Conservation (phyloP, 2,113 vertebrate genomes). For the Limanda limanda region DNA sequence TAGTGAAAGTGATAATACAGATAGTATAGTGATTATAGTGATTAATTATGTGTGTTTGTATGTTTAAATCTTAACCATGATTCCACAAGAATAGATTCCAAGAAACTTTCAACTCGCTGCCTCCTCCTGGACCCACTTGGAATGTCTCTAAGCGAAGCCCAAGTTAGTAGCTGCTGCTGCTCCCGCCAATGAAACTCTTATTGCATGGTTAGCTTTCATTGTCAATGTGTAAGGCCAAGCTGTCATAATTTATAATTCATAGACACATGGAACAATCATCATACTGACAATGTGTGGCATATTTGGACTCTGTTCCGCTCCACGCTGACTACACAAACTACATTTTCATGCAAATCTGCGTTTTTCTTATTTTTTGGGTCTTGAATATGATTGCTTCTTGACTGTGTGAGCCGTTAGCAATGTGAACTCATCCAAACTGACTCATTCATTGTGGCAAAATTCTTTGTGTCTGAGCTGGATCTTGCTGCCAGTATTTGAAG, state of each 20-base stretch:
- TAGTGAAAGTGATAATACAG: too few species aligned
- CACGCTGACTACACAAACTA: slow-evolving; percentile 15
- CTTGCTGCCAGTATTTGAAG: slow-evolving; percentile 73
- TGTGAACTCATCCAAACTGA: slow-evolving; percentile 62
- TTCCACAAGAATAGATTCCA: background rate
- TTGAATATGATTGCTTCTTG: slow-evolving; percentile 30
- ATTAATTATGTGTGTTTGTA: background rate
- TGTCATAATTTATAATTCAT: slow-evolving; percentile 42
- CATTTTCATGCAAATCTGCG: slow-evolving; percentile 46
- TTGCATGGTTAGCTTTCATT: slow-evolving; percentile 1
- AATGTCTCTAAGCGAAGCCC: slow-evolving; percentile 13
- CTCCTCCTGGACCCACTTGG: slow-evolving; percentile 11
- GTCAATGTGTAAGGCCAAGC: slow-evolving; percentile 16
- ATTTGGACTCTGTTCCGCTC: background rate
- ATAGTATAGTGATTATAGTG: too few species aligned
- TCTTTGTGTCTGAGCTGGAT: slow-evolving; percentile 70
- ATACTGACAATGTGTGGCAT: slow-evolving; percentile 12
- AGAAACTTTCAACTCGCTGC: slow-evolving; percentile 27
- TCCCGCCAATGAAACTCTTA: slow-evolving; percentile 1
- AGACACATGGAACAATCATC: slow-evolving; percentile 8
- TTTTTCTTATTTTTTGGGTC: slow-evolving; percentile 9
- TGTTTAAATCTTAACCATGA: background rate
- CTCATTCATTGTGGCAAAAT: slow-evolving; percentile 68
- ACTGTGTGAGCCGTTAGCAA: slow-evolving; percentile 39
- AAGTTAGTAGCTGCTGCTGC: background rate